Evolutionary conservation across 2,888 invertebrate species (phyloP).

Genomic region (Leptinotarsa rubiginosa): DNA sequence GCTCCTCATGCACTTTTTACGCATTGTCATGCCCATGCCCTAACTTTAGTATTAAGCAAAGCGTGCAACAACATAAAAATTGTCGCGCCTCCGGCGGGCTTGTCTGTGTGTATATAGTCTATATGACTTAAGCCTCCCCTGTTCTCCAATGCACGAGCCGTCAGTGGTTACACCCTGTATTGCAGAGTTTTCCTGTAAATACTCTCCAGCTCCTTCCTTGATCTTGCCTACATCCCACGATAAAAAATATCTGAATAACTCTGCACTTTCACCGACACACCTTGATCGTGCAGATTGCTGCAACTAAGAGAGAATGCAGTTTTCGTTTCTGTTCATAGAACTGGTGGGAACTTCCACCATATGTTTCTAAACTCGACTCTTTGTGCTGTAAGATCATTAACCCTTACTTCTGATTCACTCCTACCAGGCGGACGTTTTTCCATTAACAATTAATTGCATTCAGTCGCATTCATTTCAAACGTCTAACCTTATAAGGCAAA

Average conservation of each 20-base stretch:
- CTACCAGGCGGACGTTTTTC: constrained; percentile 10
- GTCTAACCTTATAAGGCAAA: constrained; percentile 3
- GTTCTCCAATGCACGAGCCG: too few species aligned
- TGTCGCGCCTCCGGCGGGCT: too few species aligned
- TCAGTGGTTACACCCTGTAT: too few species aligned
- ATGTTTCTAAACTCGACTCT: background rate
- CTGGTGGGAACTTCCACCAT: constrained; percentile 5
- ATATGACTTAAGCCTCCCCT: too few species aligned
- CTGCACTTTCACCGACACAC: background rate
- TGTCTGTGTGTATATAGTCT: too few species aligned
- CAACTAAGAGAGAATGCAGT: background rate
- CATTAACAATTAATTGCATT: constrained; percentile 13
- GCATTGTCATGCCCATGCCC: too few species aligned
- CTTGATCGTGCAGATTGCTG: background rate
- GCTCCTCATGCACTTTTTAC: too few species aligned
- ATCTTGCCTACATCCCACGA: too few species aligned
- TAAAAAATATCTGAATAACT: background rate
- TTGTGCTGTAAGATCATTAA: constrained; percentile 6
- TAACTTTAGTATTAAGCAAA: too few species aligned
- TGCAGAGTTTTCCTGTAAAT: too few species aligned
- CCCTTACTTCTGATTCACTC: constrained; percentile 5
- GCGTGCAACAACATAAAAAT: too few species aligned
- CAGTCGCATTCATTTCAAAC: background rate
- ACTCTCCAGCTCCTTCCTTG: too few species aligned
- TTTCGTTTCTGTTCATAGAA: constrained; percentile 4